A percentile compares a stretch with the other conserved stretches of the same genome.
Evolutionary conservation across 2,888 invertebrate species (phyloP).

Genomic region (Hydriomena furcata): DNA sequence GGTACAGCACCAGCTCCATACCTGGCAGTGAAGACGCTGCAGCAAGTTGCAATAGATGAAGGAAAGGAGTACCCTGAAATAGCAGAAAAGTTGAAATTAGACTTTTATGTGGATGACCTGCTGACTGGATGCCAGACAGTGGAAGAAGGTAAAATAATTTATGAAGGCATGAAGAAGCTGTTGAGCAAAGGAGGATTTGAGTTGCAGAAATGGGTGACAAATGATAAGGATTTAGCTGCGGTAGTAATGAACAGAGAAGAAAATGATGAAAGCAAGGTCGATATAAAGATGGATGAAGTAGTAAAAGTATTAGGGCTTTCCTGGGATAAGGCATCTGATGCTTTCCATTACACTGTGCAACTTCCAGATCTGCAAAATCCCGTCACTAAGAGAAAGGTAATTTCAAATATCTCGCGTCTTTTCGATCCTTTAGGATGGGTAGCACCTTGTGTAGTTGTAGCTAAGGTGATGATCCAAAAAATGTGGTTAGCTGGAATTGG

Average conservation of each 20-base stretch:
- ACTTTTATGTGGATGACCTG: slow-evolving; percentile 38
- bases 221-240: too few species aligned
- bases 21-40: neutral
- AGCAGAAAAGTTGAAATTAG: neutral
- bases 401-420: slow-evolving; percentile 41
- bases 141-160: neutral
- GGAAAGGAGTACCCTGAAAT: slow-evolving; percentile 4
- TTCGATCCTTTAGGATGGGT: slow-evolving; percentile 48
- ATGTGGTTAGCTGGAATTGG: slow-evolving; percentile 41
- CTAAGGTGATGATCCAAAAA: slow-evolving; percentile 44
- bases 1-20: neutral
- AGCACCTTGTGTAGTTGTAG: slow-evolving; percentile 36
- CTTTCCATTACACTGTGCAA: slow-evolving; percentile 37
- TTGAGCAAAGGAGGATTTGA: too few species aligned
- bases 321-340: slow-evolving; percentile 39
- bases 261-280: slow-evolving; percentile 24
- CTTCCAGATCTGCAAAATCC: slow-evolving; percentile 22
- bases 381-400: slow-evolving; percentile 44
- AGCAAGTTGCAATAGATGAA: slow-evolving; percentile 38
- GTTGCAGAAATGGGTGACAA: too few species aligned
- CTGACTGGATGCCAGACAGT: slow-evolving; percentile 26
- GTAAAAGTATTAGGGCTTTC: slow-evolving; percentile 41
- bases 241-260: slow-evolving; percentile 10
- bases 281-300: slow-evolving; percentile 30
- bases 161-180: neutral